Evolutionary conservation across 2,888 invertebrate species (phyloP).

Genomic region (Nephrotoma flavescens): DNA sequence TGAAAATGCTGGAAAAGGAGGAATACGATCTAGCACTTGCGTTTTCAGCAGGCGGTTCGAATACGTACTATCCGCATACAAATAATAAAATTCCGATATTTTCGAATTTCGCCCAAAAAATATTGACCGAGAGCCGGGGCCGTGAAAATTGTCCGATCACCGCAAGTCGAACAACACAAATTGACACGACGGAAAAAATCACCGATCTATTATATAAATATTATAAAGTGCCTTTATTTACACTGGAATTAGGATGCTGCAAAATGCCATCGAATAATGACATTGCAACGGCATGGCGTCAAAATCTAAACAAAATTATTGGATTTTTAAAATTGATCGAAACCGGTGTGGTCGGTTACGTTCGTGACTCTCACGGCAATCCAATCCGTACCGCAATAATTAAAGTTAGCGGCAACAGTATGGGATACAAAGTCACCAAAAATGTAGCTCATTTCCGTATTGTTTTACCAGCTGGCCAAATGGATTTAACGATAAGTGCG

Average conservation of each 20-base stretch:
- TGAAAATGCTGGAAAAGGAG: conserved; percentile 46
- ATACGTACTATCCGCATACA: conserved; percentile 36
- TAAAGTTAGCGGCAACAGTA: conserved; percentile 41
- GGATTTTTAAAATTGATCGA: conserved; percentile 44
- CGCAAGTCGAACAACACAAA: conserved; percentile 19
- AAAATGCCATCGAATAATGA: conserved; percentile 56
- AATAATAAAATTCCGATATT: conserved; percentile 17
- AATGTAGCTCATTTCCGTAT: conserved; percentile 59
- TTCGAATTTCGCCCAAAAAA: conserved; percentile 23
- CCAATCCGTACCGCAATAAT: conserved; percentile 60
- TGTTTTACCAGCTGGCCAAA: conserved; percentile 52
- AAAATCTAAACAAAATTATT: conserved; percentile 47
- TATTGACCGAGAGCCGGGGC: conserved; percentile 23
- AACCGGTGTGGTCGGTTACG: conserved; percentile 55
- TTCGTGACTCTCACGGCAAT: conserved; percentile 46
- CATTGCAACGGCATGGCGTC: conserved; percentile 58
- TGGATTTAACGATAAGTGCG: conserved; percentile 44
- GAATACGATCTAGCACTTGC: conserved; percentile 58
- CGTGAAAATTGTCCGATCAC: conserved; percentile 21
- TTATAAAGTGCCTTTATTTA: conserved; percentile 50
- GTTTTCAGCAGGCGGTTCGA: conserved; percentile 56
- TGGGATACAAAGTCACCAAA: conserved; percentile 42
- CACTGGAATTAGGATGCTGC: conserved; percentile 66
- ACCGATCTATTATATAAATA: conserved; percentile 45
- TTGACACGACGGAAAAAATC: conserved; percentile 32